Percentiles rank a stretch among this genome's conserved stretches.
Evolutionary conservation across 2,888 invertebrate species (phyloP).

Genomic region (Byasa hedistus): DNA sequence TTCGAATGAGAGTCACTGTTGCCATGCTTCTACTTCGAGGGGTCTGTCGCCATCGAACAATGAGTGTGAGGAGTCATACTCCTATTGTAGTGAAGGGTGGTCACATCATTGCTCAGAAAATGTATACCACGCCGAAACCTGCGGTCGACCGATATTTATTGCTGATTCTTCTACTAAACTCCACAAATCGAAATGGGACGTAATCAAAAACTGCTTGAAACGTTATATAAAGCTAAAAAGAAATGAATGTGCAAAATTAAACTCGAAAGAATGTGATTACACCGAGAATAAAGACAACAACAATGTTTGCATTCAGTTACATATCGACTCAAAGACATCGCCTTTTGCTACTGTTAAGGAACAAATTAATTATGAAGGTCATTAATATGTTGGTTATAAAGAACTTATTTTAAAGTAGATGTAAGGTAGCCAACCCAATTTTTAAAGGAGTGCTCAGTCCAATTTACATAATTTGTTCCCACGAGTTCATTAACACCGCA

Average conservation of each 20-base stretch:
- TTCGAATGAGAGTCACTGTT: constrained; percentile 42
- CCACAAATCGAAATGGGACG: constrained; percentile 54
- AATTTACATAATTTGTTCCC: background rate
- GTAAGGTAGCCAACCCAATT: background rate
- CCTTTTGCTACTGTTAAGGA: constrained; percentile 20
- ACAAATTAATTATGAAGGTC: constrained; percentile 9
- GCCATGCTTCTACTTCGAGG: constrained; percentile 59
- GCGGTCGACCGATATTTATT: constrained; percentile 52
- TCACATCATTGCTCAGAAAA: constrained; percentile 49
- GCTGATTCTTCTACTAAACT: constrained; percentile 51
- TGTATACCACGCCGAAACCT: constrained; percentile 38
- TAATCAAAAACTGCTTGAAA: constrained; percentile 48
- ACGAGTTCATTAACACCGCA: background rate
- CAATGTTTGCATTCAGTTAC: constrained; percentile 16
- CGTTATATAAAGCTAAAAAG: constrained; percentile 40
- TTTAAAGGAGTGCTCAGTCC: background rate
- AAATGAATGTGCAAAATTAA: constrained; percentile 30
- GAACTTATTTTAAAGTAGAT: background rate
- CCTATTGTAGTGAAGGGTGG: constrained; percentile 44
- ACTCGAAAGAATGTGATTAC: constrained; percentile 29
- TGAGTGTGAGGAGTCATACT: constrained; percentile 47
- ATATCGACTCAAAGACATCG: constrained; percentile 10
- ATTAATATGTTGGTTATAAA: background rate
- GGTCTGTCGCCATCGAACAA: constrained; percentile 53
- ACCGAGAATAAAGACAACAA: constrained; percentile 30